Percentiles rank a stretch among this genome's conserved stretches.
Evolutionary conservation across 2,113 vertebrate species (phyloP).

Genomic region (Hydropotes inermis): DNA sequence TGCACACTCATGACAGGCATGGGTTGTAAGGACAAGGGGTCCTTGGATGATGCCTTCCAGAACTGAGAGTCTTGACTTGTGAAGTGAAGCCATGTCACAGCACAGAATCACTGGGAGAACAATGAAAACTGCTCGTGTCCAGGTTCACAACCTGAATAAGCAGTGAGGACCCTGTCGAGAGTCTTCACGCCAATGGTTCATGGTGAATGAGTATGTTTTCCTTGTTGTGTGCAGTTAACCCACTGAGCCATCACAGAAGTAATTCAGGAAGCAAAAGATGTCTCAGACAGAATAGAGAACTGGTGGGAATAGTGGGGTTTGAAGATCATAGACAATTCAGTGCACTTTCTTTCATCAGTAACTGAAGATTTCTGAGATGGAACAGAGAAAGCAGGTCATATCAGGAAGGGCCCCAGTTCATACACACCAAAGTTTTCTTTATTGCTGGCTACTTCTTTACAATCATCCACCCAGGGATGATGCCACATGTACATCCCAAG

Average conservation of each 20-base stretch:
- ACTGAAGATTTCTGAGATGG: no score
- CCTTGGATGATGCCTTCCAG: not conserved
- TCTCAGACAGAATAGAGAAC: not conserved
- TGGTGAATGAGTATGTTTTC: not conserved
- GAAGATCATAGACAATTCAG: not conserved
- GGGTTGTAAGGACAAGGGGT: not conserved
- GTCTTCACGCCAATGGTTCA: not conserved
- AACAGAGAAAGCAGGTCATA: not conserved
- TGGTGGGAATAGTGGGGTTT: no score
- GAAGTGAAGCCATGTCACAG: not conserved
- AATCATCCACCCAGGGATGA: not conserved
- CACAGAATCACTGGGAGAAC: not conserved
- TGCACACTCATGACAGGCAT: no score
- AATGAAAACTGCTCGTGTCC: not conserved
- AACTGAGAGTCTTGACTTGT: no score
- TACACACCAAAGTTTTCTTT: not conserved
- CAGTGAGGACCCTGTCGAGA: not conserved
- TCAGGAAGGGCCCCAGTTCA: not conserved
- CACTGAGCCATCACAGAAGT: not conserved
- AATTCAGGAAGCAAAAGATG: not conserved
- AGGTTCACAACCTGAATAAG: not conserved
- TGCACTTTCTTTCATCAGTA: not conserved
- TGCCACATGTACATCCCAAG: not conserved
- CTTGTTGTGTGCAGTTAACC: not conserved
- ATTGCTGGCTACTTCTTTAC: not conserved